phyloP scores from a whole-genome alignment of 2,888 invertebrate species.

The Pelosia muscerda region DNA sequence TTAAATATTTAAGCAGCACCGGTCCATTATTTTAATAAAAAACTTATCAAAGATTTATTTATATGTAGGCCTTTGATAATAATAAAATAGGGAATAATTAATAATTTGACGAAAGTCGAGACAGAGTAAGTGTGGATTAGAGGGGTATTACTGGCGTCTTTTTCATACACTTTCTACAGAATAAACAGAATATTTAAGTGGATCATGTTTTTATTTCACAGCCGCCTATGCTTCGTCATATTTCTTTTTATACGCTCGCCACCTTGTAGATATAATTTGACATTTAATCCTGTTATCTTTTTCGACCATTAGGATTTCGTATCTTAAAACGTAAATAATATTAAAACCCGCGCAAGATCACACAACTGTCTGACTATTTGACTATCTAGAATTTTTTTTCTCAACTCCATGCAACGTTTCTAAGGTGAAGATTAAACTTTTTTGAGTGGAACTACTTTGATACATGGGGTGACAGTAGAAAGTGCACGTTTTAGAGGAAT shows the following conservation, averaged over 20 bases:
- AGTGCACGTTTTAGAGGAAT: too few relatives aligned
- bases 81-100: conserved; percentile 1
- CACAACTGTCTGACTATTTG: too few relatives aligned
- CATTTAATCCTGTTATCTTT: neutral
- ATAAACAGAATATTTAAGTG: neutral
- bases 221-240: neutral
- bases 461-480: too few relatives aligned
- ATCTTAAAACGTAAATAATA: neutral
- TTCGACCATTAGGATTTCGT: neutral
- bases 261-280: too few relatives aligned
- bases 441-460: too few relatives aligned
- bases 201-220: neutral
- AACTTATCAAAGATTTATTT: neutral
- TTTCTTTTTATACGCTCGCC: neutral
- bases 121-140: neutral
- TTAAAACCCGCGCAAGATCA: too few relatives aligned
- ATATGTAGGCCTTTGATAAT: neutral
- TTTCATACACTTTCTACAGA: neutral
- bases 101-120: neutral
- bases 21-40: neutral
- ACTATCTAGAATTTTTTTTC: too few relatives aligned
- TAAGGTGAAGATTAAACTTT: too few relatives aligned
- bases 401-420: too few relatives aligned
- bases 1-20: neutral
- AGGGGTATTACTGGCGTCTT: neutral